These are phyloP conservation scores for Nycteola revayana DNA, from an alignment of 2,888 invertebrate species.

Conservation along the genomic window DNA sequence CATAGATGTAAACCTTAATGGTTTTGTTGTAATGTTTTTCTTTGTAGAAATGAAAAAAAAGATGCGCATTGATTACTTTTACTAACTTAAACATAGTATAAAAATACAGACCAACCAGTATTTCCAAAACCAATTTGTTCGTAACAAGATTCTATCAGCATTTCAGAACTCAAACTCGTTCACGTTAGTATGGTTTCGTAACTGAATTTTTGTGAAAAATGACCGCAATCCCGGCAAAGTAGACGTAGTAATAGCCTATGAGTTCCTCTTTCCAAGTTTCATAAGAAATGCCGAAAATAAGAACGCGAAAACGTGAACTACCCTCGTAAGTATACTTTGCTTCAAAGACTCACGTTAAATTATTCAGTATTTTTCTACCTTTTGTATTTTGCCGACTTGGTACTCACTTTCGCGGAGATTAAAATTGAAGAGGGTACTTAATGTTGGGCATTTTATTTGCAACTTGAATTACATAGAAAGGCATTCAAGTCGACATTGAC, in stretches of 20 bases:
- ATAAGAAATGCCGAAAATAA: slow-evolving; percentile 3
- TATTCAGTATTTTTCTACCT: slow-evolving; percentile 16
- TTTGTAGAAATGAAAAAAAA: too few species aligned
- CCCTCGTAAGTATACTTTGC: slow-evolving; percentile 3
- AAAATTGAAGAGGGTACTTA: slow-evolving; percentile 15
- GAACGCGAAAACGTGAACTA: slow-evolving; percentile 7
- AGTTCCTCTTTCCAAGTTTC: background rate
- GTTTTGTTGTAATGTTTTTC: too few species aligned
- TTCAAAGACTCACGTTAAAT: slow-evolving; percentile 19
- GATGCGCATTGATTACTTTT: too few species aligned
- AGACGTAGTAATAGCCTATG: slow-evolving; percentile 2
- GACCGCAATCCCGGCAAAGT: slow-evolving; percentile 1
- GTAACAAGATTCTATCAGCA: too few species aligned
- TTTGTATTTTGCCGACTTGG: slow-evolving; percentile 9
- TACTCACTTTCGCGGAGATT: slow-evolving; percentile 10
- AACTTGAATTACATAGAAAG: too few species aligned
- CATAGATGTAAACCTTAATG: too few species aligned
- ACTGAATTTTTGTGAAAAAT: slow-evolving; percentile 3
- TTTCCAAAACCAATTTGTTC: too few species aligned
- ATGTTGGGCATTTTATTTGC: slow-evolving; percentile 4
- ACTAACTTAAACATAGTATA: too few species aligned
- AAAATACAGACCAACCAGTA: too few species aligned
- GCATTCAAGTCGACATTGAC: too few species aligned
- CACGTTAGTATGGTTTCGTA: background rate
- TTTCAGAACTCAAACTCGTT: too few species aligned